These are phyloP conservation scores for Drosophila mojavensis DNA, from an alignment of 1,140 invertebrate genomes.

Conservation along the genomic window DNA sequence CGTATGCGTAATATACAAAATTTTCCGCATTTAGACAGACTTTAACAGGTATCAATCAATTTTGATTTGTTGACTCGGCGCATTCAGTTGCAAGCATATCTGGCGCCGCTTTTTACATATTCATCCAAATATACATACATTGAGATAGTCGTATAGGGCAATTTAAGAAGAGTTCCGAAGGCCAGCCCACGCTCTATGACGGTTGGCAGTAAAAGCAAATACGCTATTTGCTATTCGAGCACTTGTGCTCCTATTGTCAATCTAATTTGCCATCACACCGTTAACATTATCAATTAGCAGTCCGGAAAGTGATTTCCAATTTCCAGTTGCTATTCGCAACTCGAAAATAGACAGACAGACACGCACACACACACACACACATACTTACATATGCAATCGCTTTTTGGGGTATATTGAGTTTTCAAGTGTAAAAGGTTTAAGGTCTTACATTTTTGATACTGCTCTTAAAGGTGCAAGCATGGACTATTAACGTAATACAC, in stretches of 20 bases:
- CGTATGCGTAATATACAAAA: conserved; percentile 28
- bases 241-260: conserved; percentile 57
- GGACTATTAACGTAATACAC: neutral
- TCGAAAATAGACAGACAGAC: neutral
- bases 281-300: conserved; percentile 77
- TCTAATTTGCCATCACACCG: conserved; percentile 54
- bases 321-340: conserved; percentile 12
- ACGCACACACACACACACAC: neutral
- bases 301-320: conserved; percentile 52
- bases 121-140: neutral
- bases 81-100: conserved; percentile 2
- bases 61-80: conserved; percentile 11
- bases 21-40: conserved; percentile 9
- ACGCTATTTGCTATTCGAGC: conserved; percentile 35
- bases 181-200: conserved; percentile 13
- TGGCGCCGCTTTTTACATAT: neutral
- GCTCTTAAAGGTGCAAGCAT: neutral
- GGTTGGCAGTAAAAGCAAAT: conserved; percentile 25
- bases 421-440: neutral
- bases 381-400: neutral
- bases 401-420: conserved; percentile 3
- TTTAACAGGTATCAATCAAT: conserved; percentile 8
- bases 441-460: neutral
- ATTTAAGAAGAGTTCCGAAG: conserved; percentile 25
- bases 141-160: neutral